Evolutionary conservation across 2,888 invertebrate species (phyloP), one percentile per base, ranked within the genome.

Genomic region (Amblyjoppa proteus): DNA sequence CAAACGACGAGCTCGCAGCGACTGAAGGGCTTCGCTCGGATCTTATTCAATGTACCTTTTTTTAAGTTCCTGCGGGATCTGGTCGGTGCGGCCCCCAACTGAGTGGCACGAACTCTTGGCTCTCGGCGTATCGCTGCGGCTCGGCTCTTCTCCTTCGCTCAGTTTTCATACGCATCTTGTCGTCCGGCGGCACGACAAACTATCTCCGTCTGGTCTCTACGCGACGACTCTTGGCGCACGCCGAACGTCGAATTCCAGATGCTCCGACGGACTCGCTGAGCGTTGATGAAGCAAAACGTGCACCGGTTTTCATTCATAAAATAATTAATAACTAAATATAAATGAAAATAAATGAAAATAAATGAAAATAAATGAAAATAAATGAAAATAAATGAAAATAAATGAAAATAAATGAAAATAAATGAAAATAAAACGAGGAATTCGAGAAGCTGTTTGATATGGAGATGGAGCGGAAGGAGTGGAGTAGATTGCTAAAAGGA

Each of bases 231-330:
- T 75, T 80, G 83, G 79, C 79, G 76, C 81, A 70, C 79, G 75
- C 28, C 80, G 70, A 25, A 56, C 71, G 80, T 80, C 84, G 66
- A 76, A 61, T 70, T 76, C 80, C 84, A 80, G 80, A 84, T 80
- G 84, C 80, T 71, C 51, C 38, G 71, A 70, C 70, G 64, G 64
- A 75, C 45, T 69, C 31, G 66, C 56, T 41, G 20, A 49, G 31
- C 53, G 56, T 56, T 77, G 13, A 9, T 20, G n/a, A 71, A 31
- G 20, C 61, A 38, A 69, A 79, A 68, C 61, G 74, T 61, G 28
- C 20, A 78, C n/a, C 77, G 25, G n/a, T 25, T 41, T 31, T 34
- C 34, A 41, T 69, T 69, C 53, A 66, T 77, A 56, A 25, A 58
- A 28, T 13, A 58, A 25, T 38, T 6, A 11, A 41, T 7, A 41